phyloP scores from a whole-genome alignment of 1,140 invertebrate species.

The Reticulitermes speratus region DNA sequence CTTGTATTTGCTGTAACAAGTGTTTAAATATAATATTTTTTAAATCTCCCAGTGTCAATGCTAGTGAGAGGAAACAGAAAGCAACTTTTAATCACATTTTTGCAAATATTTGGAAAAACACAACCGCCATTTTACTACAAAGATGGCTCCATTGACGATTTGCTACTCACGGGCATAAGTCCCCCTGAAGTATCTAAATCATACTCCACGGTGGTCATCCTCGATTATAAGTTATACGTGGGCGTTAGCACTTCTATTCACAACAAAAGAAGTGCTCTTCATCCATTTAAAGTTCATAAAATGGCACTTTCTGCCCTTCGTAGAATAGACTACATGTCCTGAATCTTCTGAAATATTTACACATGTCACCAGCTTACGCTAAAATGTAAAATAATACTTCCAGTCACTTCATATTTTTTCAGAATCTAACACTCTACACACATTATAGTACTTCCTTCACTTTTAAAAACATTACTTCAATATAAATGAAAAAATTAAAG shows the following conservation, averaged over 20 bases:
- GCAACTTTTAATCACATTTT: slow-evolving; percentile 3
- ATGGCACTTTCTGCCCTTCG: neutral
- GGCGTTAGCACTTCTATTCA: neutral
- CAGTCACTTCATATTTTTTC: neutral
- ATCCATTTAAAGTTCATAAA: neutral
- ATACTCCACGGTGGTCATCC: slow-evolving; percentile 55
- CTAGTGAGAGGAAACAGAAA: neutral
- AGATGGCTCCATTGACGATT: slow-evolving; percentile 31
- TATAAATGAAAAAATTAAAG: neutral
- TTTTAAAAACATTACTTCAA: neutral
- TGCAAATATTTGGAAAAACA: slow-evolving; percentile 25
- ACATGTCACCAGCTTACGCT: neutral
- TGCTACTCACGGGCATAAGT: slow-evolving; percentile 63
- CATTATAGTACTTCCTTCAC: neutral
- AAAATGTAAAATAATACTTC: neutral
- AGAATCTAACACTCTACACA: neutral
- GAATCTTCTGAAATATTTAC: slow-evolving; percentile 4
- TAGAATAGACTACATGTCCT: neutral
- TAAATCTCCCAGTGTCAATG: slow-evolving; percentile 2
- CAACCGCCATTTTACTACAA: slow-evolving; percentile 35
- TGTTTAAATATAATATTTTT: slow-evolving; percentile 16
- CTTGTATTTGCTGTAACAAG: slow-evolving; percentile 76
- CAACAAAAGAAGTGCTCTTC: neutral
- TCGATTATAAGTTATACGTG: neutral
- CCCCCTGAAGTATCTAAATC: slow-evolving; percentile 63